phyloP scores from a whole-genome alignment of 2,888 invertebrate species.

The Drosophila pseudotakahashii region DNA sequence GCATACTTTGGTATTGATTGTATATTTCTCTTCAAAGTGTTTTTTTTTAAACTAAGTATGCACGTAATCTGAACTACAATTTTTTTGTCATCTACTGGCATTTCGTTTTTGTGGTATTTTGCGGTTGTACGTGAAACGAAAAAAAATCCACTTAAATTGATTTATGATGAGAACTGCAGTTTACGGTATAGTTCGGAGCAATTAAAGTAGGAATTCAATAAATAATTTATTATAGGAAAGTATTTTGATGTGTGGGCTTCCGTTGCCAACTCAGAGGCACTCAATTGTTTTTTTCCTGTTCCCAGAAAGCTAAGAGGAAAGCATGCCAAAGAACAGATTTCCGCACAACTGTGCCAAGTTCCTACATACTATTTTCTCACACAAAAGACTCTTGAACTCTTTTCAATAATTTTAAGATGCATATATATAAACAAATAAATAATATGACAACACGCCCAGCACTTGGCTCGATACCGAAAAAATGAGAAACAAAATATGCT shows the following conservation, averaged over 20 bases:
- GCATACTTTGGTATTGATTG: neutral
- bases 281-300: slow-evolving; percentile 59
- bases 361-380: slow-evolving; percentile 21
- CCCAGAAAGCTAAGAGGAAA: slow-evolving; percentile 14
- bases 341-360: slow-evolving; percentile 66
- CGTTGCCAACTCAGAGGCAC: slow-evolving; percentile 38
- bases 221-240: slow-evolving; percentile 33
- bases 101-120: slow-evolving; percentile 15
- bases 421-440: slow-evolving; percentile 64
- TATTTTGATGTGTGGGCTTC: slow-evolving; percentile 8
- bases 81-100: slow-evolving; percentile 7
- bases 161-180: slow-evolving; percentile 17
- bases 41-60: slow-evolving; percentile 12
- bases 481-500: slow-evolving; percentile 63
- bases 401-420: slow-evolving; percentile 71
- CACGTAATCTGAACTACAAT: slow-evolving; percentile 7
- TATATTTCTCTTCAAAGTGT: slow-evolving; percentile 4
- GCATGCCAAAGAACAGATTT: slow-evolving; percentile 67
- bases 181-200: slow-evolving; percentile 5
- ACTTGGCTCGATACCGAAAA: slow-evolving; percentile 39
- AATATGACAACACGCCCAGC: slow-evolving; percentile 61
- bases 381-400: slow-evolving; percentile 65
- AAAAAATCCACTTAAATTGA: slow-evolving; percentile 24
- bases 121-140: neutral
- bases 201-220: slow-evolving; percentile 21